Evolutionary conservation across 2,797 vertebrate species (phyloP).

Genomic region (Hoplostethus mediterraneus): DNA sequence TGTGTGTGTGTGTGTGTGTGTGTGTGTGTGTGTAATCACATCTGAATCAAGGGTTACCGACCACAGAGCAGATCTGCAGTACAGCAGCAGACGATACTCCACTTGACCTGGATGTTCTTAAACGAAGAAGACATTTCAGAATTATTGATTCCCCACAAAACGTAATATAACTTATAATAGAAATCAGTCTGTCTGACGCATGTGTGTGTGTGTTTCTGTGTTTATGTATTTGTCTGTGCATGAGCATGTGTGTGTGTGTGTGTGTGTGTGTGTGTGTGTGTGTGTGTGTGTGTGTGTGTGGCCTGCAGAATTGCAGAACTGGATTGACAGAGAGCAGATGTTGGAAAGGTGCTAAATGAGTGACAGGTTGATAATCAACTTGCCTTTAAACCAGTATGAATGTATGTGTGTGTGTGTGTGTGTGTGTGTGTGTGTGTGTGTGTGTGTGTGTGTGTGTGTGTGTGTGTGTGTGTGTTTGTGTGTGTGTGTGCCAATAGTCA

Average conservation of each 20-base stretch:
- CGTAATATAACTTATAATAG: not conserved
- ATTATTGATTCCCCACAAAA: not conserved
- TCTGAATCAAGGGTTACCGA: not conserved
- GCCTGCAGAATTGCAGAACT: not conserved
- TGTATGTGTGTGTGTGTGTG: slow-evolving; percentile 9
- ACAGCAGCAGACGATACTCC: not conserved
- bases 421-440: slow-evolving; percentile 20
- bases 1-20: too few relatives aligned
- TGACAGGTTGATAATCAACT: slow-evolving; percentile 46
- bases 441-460: slow-evolving; percentile 12
- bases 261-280: not conserved
- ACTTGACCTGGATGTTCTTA: not conserved
- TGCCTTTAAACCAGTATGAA: slow-evolving; percentile 30
- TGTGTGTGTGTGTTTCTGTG: not conserved
- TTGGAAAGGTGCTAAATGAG: slow-evolving; percentile 45
- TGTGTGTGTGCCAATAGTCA: slow-evolving; percentile 4
- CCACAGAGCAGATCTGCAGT: too few relatives aligned
- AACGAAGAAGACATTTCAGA: not conserved
- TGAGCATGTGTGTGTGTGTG: not conserved
- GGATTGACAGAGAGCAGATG: slow-evolving; percentile 49
- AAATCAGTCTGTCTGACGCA: slow-evolving; percentile 10
- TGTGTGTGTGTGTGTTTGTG: slow-evolving; percentile 2
- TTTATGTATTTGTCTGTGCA: not conserved
- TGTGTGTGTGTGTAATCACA: not conserved
- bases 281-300: not conserved